Percentiles rank a stretch among this genome's conserved stretches.
These are phyloP conservation scores for Leptinotarsa defecta DNA, from an alignment of 1,140 invertebrate species.

Conservation along the genomic window DNA sequence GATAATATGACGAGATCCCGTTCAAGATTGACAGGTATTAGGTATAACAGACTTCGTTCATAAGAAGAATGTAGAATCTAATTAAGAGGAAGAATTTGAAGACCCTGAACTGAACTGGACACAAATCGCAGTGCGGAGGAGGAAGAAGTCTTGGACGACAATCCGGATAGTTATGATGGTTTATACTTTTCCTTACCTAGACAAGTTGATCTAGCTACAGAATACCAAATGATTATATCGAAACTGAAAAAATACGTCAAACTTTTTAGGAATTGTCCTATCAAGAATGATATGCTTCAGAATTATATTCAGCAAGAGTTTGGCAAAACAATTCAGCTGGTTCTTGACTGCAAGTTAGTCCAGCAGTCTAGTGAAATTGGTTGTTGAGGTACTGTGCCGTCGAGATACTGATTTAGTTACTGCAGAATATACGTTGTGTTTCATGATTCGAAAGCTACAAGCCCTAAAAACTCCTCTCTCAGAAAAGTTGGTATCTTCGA, in stretches of 20 bases:
- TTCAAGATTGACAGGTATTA: conserved; percentile 11
- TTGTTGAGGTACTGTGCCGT: conserved; percentile 22
- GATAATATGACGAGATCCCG: conserved; percentile 13
- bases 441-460: conserved; percentile 28
- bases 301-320: conserved; percentile 28
- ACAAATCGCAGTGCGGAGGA: conserved; percentile 17
- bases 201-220: conserved; percentile 27
- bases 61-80: conserved; percentile 29
- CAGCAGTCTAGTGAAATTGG: conserved; percentile 26
- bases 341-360: conserved; percentile 25
- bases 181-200: conserved; percentile 17
- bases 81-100: conserved; percentile 23
- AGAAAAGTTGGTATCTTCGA: conserved; percentile 12
- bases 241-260: conserved; percentile 21
- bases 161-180: not conserved
- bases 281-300: conserved; percentile 23
- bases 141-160: conserved; percentile 17
- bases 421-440: conserved; percentile 23
- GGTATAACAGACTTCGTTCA: conserved; percentile 27
- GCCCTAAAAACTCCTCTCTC: conserved; percentile 20
- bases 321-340: conserved; percentile 23
- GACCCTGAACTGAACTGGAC: conserved; percentile 10
- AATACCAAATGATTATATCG: conserved; percentile 27
- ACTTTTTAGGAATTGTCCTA: conserved; percentile 24
- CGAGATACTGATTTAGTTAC: conserved; percentile 14